These are phyloP conservation scores for Apostichopus californicus DNA, from an alignment of 35 echinoderm and acorn worm species.

Conservation along the genomic window DNA sequence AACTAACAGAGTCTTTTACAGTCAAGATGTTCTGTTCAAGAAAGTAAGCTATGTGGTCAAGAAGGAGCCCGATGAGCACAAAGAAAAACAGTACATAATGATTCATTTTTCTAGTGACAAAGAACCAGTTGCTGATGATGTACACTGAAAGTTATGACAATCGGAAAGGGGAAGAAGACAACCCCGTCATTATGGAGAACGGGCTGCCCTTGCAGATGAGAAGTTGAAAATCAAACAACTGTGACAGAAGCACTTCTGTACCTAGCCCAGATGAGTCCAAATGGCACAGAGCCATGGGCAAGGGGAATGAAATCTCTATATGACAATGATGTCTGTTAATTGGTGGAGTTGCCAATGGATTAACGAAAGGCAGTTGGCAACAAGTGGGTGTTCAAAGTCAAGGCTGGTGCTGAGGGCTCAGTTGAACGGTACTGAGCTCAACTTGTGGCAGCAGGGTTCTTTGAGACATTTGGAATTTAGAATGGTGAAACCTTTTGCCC, in stretches of 20 bases:
- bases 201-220: neutral
- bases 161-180: neutral
- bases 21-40: too few species aligned
- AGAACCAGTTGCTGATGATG: too few species aligned
- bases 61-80: too few species aligned
- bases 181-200: neutral
- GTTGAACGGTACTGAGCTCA: neutral
- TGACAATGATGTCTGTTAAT: too few species aligned
- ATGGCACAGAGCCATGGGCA: too few species aligned
- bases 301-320: neutral
- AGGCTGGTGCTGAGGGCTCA: neutral
- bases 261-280: neutral
- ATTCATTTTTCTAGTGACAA: too few species aligned
- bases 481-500: conserved; percentile 32
- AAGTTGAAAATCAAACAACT: neutral
- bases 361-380: too few species aligned
- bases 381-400: neutral
- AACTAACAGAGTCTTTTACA: too few species aligned
- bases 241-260: neutral
- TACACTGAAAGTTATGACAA: too few species aligned
- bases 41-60: too few species aligned
- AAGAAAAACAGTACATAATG: too few species aligned
- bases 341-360: neutral
- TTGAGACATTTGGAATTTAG: neutral
- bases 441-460: neutral